Evolutionary conservation across 1,140 invertebrate species (phyloP).

Genomic region (Archivesica marissinica): DNA sequence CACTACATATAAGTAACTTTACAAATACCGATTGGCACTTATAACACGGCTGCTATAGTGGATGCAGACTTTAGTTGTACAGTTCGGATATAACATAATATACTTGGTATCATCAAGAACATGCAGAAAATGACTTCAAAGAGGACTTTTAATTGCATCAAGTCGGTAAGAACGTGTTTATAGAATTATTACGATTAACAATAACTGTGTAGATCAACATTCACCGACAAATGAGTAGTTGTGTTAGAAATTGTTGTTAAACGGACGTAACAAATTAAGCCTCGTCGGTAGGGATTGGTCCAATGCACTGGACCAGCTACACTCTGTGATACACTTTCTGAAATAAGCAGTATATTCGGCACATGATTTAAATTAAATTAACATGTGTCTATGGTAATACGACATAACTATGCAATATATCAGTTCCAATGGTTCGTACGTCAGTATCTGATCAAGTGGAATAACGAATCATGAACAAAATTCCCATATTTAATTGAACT

Average conservation of each 20-base stretch:
- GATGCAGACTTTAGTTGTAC: no score
- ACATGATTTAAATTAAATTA: no score
- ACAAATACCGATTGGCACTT: neutral
- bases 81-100: neutral
- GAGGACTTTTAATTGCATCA: constrained; percentile 7
- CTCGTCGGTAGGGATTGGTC: neutral
- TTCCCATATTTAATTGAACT: no score
- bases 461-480: no score
- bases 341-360: no score
- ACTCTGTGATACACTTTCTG: neutral
- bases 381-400: no score
- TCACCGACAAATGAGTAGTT: neutral
- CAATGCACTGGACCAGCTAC: neutral
- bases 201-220: neutral
- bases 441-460: no score
- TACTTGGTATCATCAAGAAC: neutral
- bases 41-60: no score
- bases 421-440: no score
- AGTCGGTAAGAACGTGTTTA: constrained; percentile 1
- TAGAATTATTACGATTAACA: neutral
- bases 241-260: neutral
- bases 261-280: neutral
- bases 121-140: constrained; percentile 10
- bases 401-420: no score
- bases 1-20: neutral